Percentiles rank a stretch among this genome's conserved stretches.
Evolutionary conservation across 2,797 vertebrate species (phyloP).

Genomic region (Anas georgica): DNA sequence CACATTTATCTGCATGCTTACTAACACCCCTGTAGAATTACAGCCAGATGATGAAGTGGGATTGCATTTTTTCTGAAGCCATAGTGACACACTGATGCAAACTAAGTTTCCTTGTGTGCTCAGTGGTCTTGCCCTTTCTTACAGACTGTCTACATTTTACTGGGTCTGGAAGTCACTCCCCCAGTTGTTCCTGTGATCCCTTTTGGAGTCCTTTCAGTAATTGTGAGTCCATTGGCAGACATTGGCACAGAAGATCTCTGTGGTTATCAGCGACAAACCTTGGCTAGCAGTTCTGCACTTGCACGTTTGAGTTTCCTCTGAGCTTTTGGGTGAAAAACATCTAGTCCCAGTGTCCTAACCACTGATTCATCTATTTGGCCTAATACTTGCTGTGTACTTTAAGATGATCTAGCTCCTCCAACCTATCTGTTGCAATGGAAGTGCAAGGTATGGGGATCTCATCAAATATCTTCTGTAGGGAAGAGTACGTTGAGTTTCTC

Average conservation of each 20-base stretch:
- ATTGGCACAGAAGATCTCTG: neutral
- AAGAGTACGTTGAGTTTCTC: neutral
- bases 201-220: neutral
- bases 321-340: neutral
- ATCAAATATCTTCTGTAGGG: neutral
- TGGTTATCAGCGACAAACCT: neutral
- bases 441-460: neutral
- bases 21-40: neutral
- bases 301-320: neutral
- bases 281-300: neutral
- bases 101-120: neutral
- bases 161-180: neutral
- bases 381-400: neutral
- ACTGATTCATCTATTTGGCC: neutral
- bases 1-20: neutral
- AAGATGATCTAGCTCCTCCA: rapidly evolving
- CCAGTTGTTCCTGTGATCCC: neutral
- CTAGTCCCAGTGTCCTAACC: neutral
- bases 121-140: neutral
- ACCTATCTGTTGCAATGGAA: rapidly evolving
- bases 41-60: neutral
- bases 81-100: neutral
- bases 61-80: neutral
- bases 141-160: neutral
- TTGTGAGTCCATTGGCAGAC: neutral